Evolutionary conservation across 2,888 invertebrate species (phyloP), one percentile per base, ranked within the genome.

Genomic region (Maniola hyperantus): DNA sequence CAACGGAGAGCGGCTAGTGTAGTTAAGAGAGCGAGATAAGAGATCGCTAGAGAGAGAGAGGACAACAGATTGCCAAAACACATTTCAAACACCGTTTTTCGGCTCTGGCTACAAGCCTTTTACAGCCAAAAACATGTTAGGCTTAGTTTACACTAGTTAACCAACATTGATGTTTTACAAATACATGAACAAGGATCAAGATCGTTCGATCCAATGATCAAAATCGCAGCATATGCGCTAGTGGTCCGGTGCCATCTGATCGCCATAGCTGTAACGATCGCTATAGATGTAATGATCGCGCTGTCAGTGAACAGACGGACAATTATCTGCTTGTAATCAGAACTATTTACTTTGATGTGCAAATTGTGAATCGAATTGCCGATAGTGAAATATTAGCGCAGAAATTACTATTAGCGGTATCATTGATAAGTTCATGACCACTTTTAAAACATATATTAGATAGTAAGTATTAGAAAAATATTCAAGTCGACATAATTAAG

Each of bases 151-250:
- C 26, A 26, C 26, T 26, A 26, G 26, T n/a, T n/a, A n/a, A n/a
- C n/a, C n/a, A n/a, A n/a, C n/a, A n/a, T 46, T n/a, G 13, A 15
- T 6, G 13, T 46, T 46, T 2, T 46, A 46, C n/a, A 46, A 18
- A 48, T 18, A 81, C 72, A 11, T 1, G n/a, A 33, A 7, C 11
- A 57, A 57, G 18, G 76, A 87, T 83, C 87, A 87, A 88, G 70
- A 82, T 60, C 7, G 4, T 7, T 42, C 0, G 0, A 48, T 70
- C 63, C 7, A 1, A 33, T 66, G 36, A 46, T 74, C 73, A 64
- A 71, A 79, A 82, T 81, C 79, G 78, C 82, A 89, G 83, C 90
- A 91, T 91, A 91, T 90, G 90, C 83, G 84, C 77, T 76, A 74
- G 82, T 79, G 84, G 83, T 80, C 73, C 77, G 73, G 77, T 76